Conservation (phyloP, 2,888 invertebrate genomes). For the Scrobipalpa costella region DNA sequence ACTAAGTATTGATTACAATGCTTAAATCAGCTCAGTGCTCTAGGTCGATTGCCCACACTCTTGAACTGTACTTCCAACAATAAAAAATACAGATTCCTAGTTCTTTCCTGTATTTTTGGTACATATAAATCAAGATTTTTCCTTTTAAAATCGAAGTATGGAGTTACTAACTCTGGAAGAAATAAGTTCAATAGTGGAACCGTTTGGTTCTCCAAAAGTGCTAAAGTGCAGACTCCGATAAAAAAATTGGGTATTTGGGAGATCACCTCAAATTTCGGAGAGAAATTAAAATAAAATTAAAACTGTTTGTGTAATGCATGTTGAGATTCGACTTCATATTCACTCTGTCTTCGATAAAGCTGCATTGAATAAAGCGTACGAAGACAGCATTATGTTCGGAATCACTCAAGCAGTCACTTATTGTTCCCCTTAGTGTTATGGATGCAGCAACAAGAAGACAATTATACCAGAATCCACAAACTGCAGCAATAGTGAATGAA, state of each 20-base stretch:
- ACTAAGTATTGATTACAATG: too few relatives aligned
- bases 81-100: too few relatives aligned
- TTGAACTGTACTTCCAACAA: too few relatives aligned
- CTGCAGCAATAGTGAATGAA: slow-evolving; percentile 44
- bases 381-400: slow-evolving; percentile 59
- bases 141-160: too few relatives aligned
- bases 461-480: slow-evolving; percentile 54
- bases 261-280: slow-evolving; percentile 62
- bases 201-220: slow-evolving; percentile 26
- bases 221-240: slow-evolving; percentile 53
- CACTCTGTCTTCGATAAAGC: slow-evolving; percentile 46
- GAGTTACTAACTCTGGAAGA: slow-evolving; percentile 40
- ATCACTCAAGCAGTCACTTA: slow-evolving; percentile 64
- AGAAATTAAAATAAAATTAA: slow-evolving; percentile 44
- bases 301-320: slow-evolving; percentile 82
- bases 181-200: slow-evolving; percentile 48
- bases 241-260: slow-evolving; percentile 63
- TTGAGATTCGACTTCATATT: slow-evolving; percentile 72
- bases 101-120: too few relatives aligned
- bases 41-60: too few relatives aligned
- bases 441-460: slow-evolving; percentile 47
- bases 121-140: too few relatives aligned
- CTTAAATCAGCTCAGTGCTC: too few relatives aligned
- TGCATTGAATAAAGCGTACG: slow-evolving; percentile 48
- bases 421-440: slow-evolving; percentile 60